Base-by-base conservation (phyloP, 1,140 invertebrate species). In the Zaprionus tsacasi region DNA sequence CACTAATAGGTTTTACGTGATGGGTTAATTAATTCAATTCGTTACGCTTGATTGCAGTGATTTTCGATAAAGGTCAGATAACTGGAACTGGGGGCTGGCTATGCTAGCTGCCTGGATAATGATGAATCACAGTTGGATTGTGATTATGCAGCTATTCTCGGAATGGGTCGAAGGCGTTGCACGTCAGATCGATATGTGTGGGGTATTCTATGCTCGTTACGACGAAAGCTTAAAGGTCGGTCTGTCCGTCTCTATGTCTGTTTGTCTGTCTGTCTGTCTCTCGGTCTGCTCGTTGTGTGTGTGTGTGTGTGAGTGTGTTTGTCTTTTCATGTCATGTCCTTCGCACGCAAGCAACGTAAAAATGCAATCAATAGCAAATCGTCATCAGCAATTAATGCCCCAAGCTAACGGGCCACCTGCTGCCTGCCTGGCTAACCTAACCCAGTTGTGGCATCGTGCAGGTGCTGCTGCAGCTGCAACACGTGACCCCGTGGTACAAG, bases 291-390 rank as follows among this genome's bases (percentile, higher is more conserved):
- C 25, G 25, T 30, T 30, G 27, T 30, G 50, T 77, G 60, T 35
- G 17, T 50, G 4, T 25, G 2, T 1, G 15, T n/a, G 76, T 30
- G 27, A 2, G 27, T 30, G 54, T 77, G 60, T 35, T 21, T 21
- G 35, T 30, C 60, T 48, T 59, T 60, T 43, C 58, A 59, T 52
- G 43, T 52, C 64, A n/a, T 38, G 56, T 70, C 66, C 70, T 73
- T 70, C 52, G 64, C 67, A 78, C 70, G 82, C 76, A 73, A 76
- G 67, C 75, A 72, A 67, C 82, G 59, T 82, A 61, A 76, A 79
- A 86, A 73, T 87, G 76, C 82, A 82, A 82, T 87, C 82, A 87
- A 87, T 87, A 79, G 72, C 71, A 87, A 87, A 87, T 87, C 69
- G 83, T 87, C 78, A 70, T 70, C 79, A 68, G 79, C 82, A 87